These are phyloP conservation scores for Napeogenes inachia DNA, from an alignment of 2,888 invertebrate genomes.

Conservation along the genomic window DNA sequence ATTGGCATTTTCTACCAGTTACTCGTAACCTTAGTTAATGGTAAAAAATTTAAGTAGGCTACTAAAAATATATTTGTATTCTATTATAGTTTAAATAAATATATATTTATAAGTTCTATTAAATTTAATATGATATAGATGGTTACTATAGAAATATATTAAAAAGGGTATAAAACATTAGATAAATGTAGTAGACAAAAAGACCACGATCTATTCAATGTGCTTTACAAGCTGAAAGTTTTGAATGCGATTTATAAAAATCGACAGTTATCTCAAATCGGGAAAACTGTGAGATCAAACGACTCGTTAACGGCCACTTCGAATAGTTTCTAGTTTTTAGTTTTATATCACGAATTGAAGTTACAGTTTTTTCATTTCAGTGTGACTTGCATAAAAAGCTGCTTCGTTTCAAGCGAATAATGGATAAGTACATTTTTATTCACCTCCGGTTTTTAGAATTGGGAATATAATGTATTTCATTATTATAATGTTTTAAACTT, in stretches of 20 bases:
- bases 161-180: no score
- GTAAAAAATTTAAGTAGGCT: no score
- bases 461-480: background rate
- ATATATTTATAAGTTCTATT: no score
- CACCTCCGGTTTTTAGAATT: background rate
- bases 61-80: no score
- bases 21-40: no score
- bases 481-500: background rate
- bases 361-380: constrained; percentile 1
- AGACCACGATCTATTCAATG: background rate
- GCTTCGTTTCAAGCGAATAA: constrained; percentile 1
- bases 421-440: background rate
- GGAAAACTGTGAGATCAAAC: constrained; percentile 1
- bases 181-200: no score
- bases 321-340: constrained; percentile 4
- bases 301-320: background rate
- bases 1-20: no score
- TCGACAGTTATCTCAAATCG: constrained; percentile 1
- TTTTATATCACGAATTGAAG: constrained; percentile 2
- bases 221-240: background rate
- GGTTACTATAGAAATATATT: no score
- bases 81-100: no score
- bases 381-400: constrained; percentile 5
- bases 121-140: no score
- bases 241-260: background rate